Evolutionary conservation across 2,113 vertebrate species (phyloP), one percentile per base, ranked within the genome.

Genomic region (Penelope pileata): DNA sequence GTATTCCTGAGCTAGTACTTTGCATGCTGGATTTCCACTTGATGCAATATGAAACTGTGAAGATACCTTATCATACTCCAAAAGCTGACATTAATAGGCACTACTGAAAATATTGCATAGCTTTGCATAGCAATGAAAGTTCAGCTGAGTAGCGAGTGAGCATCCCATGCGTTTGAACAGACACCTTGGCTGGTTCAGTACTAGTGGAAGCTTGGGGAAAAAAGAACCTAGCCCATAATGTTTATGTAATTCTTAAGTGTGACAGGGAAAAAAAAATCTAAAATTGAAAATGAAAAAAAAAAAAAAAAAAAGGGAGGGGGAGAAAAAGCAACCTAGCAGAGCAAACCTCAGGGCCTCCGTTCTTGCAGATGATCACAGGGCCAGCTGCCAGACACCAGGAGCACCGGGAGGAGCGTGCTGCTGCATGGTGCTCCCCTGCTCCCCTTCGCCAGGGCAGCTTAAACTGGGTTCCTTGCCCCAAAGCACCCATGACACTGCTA

Each of bases 11-110:
- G 79, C n/a, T 91, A 80, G 86, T 96, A 32, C 90, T 96, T 96
- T 95, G 76, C 96, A 96, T 94, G 82, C 95, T 93, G 96, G 74
- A 91, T 97, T 97, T 93, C 86, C 79, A 45, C 86, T 83, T 83
- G 76, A 90, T 95, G 90, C 94, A 96, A 84, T 96, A 74, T 94
- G 96, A 94, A 96, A 80, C 84, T 36, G 12, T 47, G 12, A 68
- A 95, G 95, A 95, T 96, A 93, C 94, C 93, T 96, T 95, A 94
- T 97, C 96, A 75, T 59, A 27, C 76, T 77, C 79, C 76, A 76
- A 92, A 96, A 91, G 86, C 90, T 93, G 94, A 80, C 94, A 59
- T 90, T 96, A 75, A 79, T 86, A 93, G 80, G 79, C 82, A 85
- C 72, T 75, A 14, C 79, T 94, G 94, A 94, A 96, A 96, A 85